phyloP scores from a whole-genome alignment of 2,113 vertebrate species.

The Symphodus melops region DNA sequence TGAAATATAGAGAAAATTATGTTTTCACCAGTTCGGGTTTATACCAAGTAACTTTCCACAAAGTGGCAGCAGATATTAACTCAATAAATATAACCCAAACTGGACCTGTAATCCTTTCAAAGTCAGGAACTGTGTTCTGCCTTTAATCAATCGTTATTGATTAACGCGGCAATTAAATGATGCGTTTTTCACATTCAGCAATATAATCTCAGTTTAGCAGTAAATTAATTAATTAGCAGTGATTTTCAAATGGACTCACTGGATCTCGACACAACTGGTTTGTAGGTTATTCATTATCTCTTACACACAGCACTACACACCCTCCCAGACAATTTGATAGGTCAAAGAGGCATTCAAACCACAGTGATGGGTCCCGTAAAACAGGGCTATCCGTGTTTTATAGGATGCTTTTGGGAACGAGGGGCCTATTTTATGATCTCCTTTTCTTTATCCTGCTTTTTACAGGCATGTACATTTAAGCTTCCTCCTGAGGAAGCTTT shows the following conservation, averaged over 20 bases:
- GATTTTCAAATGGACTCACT: neutral
- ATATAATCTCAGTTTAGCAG: neutral
- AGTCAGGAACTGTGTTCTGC: neutral
- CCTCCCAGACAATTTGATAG: neutral
- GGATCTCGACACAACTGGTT: neutral
- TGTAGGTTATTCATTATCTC: neutral
- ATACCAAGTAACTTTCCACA: neutral
- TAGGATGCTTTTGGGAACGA: conserved; percentile 20
- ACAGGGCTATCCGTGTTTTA: conserved; percentile 41
- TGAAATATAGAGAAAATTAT: neutral
- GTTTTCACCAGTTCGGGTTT: neutral
- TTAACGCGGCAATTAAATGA: neutral
- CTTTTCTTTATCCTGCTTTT: conserved; percentile 25
- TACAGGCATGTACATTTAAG: conserved; percentile 8
- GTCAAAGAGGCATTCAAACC: conserved; percentile 22
- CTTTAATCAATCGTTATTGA: neutral
- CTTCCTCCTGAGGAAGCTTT: conserved; percentile 34
- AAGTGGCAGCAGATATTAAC: neutral
- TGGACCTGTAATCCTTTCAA: neutral
- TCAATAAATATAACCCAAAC: neutral
- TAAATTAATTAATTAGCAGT: too few relatives aligned
- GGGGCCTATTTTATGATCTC: conserved; percentile 15
- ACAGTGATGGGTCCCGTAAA: conserved; percentile 43
- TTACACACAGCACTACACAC: neutral
- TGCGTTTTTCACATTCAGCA: neutral